phyloP scores from a whole-genome alignment of 2,888 invertebrate species.

The Drosophila bunnanda region DNA sequence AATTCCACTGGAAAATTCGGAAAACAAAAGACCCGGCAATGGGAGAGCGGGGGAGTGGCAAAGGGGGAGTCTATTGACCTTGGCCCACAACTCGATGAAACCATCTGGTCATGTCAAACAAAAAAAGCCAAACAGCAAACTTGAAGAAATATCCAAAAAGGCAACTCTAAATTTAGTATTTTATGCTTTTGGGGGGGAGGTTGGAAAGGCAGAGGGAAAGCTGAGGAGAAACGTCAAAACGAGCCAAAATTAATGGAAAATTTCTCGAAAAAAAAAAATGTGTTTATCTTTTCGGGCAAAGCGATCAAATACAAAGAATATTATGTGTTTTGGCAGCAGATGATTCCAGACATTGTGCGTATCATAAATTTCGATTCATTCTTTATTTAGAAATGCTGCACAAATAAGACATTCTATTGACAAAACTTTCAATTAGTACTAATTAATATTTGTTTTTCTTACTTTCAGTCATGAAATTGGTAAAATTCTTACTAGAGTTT shows the following conservation, averaged over 20 bases:
- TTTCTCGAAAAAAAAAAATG: constrained; percentile 29
- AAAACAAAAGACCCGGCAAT: background rate
- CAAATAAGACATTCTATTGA: background rate
- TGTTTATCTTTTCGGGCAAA: constrained; percentile 28
- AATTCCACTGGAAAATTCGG: constrained; percentile 22
- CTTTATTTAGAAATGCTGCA: background rate
- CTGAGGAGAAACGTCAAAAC: constrained; percentile 18
- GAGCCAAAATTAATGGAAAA: constrained; percentile 29
- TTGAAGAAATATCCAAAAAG: constrained; percentile 30
- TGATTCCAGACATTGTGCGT: constrained; percentile 29
- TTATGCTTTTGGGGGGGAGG: background rate
- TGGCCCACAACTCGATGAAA: constrained; percentile 54
- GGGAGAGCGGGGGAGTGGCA: background rate
- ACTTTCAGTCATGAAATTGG: too few species aligned
- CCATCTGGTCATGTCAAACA: constrained; percentile 33
- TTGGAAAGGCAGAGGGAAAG: background rate
- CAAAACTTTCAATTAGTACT: background rate
- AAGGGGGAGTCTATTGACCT: constrained; percentile 47
- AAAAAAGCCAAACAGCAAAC: constrained; percentile 30
- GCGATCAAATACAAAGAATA: constrained; percentile 23
- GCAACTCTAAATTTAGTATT: constrained; percentile 30
- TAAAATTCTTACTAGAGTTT: too few species aligned
- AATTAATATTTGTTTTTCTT: background rate
- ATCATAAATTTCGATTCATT: constrained; percentile 17
- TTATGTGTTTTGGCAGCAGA: constrained; percentile 38